Percentiles rank a stretch among this genome's conserved stretches.
These are phyloP conservation scores for Lordiphosa fenestrarum DNA, from an alignment of 2,888 invertebrate species.

Conservation along the genomic window DNA sequence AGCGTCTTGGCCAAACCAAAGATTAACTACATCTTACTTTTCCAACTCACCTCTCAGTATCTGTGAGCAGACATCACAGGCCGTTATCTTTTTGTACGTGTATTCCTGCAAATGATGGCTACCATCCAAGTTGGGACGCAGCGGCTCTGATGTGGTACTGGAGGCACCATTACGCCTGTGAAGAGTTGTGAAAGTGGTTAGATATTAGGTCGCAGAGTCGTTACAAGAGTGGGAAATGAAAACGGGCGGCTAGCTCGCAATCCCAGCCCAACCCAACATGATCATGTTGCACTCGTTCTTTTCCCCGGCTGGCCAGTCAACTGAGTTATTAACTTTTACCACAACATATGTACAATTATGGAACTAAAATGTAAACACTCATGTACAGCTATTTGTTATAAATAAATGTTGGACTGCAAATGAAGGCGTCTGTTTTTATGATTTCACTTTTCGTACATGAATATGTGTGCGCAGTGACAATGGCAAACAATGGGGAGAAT, in stretches of 20 bases:
- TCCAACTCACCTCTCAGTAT: conserved; percentile 90
- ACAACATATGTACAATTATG: conserved; percentile 22
- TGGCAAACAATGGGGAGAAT: conserved; percentile 46
- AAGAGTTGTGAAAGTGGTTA: conserved; percentile 21
- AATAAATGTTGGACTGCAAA: conserved; percentile 8
- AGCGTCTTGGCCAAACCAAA: no score
- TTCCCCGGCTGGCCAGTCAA: background rate
- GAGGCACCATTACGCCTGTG: conserved; percentile 87
- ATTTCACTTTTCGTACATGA: conserved; percentile 26
- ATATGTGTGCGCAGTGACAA: conserved; percentile 51
- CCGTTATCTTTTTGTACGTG: conserved; percentile 97
- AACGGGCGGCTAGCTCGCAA: background rate
- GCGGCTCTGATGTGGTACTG: conserved; percentile 80
- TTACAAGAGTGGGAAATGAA: conserved; percentile 2
- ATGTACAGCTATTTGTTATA: conserved; percentile 12
- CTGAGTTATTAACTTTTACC: conserved; percentile 1
- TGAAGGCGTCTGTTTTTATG: conserved; percentile 31
- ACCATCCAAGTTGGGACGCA: conserved; percentile 79
- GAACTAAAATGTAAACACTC: conserved; percentile 38
- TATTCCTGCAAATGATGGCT: conserved; percentile 94
- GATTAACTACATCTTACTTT: no score
- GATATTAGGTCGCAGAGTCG: conserved; percentile 10
- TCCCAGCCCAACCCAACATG: background rate
- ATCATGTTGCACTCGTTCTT: conserved; percentile 9
- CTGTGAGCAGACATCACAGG: conserved; percentile 96